Evolutionary conservation across 2,797 vertebrate species (phyloP).

Genomic region (Mareca penelope): DNA sequence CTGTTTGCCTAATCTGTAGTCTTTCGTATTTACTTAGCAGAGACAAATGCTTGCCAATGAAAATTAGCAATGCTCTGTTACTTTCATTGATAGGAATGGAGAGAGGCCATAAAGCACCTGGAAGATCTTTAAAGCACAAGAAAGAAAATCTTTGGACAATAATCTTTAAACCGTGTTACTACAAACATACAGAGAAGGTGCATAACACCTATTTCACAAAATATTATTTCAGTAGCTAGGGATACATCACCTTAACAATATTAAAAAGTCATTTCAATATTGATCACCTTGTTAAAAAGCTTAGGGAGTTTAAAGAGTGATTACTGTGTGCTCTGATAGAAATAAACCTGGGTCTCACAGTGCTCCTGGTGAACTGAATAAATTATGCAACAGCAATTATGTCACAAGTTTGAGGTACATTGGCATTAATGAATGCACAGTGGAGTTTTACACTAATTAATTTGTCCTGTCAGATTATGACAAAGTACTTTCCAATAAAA

Average conservation of each 20-base stretch:
- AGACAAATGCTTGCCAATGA: not conserved
- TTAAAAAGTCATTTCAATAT: not conserved
- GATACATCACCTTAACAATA: not conserved
- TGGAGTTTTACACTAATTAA: constrained; percentile 34
- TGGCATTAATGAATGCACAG: not conserved
- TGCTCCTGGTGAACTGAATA: not conserved
- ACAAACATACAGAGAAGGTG: not conserved
- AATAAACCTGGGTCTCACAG: not conserved
- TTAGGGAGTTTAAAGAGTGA: not conserved
- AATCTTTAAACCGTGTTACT: not conserved
- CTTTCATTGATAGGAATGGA: not conserved
- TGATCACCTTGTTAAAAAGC: not conserved
- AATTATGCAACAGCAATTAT: not conserved
- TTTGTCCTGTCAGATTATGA: constrained; percentile 32
- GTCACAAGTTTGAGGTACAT: not conserved
- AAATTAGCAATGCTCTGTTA: not conserved
- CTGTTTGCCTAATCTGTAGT: not conserved
- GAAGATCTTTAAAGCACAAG: not conserved
- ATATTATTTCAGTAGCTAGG: not conserved
- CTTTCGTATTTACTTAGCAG: not conserved
- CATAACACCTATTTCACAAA: not conserved
- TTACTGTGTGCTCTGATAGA: not conserved
- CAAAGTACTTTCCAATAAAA: constrained; percentile 15
- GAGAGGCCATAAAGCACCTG: not conserved
- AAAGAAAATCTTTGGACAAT: not conserved